These are phyloP conservation scores for Nasua narica DNA, from an alignment of 2,797 vertebrate genomes.

Conservation along the genomic window DNA sequence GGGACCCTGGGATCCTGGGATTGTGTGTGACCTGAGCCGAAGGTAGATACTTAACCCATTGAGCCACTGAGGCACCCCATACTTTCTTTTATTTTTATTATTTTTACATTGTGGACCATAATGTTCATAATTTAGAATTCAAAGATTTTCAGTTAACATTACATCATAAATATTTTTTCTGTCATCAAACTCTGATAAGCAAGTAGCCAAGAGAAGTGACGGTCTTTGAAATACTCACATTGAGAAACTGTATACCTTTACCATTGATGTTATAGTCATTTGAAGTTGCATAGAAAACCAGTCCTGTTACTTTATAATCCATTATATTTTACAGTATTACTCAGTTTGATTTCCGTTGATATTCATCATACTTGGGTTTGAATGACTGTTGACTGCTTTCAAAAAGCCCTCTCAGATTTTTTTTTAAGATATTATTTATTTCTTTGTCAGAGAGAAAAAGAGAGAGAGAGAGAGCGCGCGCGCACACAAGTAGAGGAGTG, in stretches of 20 bases:
- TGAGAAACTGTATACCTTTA: background rate
- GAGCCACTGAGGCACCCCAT: no score
- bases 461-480: no score
- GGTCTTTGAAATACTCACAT: background rate
- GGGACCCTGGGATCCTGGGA: no score
- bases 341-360: background rate
- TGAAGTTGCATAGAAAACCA: slow-evolving; percentile 1
- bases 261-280: background rate
- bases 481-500: no score
- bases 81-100: background rate
- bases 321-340: background rate
- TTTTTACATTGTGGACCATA: background rate
- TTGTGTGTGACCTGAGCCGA: no score
- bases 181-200: background rate
- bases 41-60: no score
- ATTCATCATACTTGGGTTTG: slow-evolving; percentile 11
- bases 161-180: background rate
- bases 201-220: background rate
- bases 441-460: no score
- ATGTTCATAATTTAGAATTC: slow-evolving; percentile 22
- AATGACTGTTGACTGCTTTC: slow-evolving; percentile 9
- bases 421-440: no score
- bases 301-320: background rate
- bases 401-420: background rate
- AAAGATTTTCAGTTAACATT: slow-evolving; percentile 27